Evolutionary conservation across 2,797 vertebrate genomes (phyloP), one percentile per base, ranked within the genome.

Genomic region (Diglossa cyanea): DNA sequence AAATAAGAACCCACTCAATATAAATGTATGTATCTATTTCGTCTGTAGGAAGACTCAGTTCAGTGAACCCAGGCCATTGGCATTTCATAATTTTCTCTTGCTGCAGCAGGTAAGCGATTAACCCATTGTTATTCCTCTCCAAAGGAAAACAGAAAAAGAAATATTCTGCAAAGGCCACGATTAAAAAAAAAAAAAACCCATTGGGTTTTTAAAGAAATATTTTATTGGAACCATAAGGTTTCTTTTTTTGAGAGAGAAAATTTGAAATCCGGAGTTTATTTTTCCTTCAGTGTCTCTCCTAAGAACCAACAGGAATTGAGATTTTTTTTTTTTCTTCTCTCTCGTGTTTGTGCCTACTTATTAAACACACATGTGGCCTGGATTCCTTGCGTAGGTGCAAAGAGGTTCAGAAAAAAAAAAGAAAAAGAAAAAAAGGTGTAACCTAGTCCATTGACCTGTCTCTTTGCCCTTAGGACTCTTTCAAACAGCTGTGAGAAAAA

Each of bases 401-500:
- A 96, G 87, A 93, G 57, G 93, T 94, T 94, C 86, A 68, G 16
- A 2, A 18, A 66, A 86, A 50, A 48, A 50, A 87, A 77, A 75
- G 19, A 8, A 23, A 90, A 92, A 81, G 16, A 42, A 79, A 89
- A 83, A 37, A 91, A 96, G 97, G 97, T 97, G 96, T 91, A 97
- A 81, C 94, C 90, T 86, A 95, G 96, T 97, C 96, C 96, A 90
- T 37, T 98, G 98, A 98, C 98, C 98, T 97, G 95, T 96, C 96
- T 98, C 95, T 97, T 95, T 98, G 97, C 97, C 98, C 96, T 97
- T 96, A 97, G 97, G 97, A 98, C 97, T 97, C 97, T 95, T 97
- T 97, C 90, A 76, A 98, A 97, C 98, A 98, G 98, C 98, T 98
- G 98, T 97, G 96, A 97, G 97, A 97, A 97, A 97, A 97, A 95